Evolutionary conservation across 1,140 invertebrate species (phyloP).

Genomic region (Holcopasites calliopsidis): DNA sequence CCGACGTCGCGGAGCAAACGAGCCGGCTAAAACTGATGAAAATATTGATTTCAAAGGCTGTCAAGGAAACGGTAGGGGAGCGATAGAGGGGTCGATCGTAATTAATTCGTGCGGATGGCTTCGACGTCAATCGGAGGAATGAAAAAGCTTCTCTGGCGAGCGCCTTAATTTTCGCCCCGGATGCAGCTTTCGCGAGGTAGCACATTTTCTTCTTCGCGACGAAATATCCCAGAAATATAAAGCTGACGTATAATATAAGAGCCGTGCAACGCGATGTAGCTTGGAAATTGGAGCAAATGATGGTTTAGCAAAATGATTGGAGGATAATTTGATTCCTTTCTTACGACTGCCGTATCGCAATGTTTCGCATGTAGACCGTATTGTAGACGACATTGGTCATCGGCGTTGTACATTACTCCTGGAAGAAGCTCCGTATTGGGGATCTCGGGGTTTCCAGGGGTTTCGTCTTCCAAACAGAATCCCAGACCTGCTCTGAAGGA

Average conservation of each 20-base stretch:
- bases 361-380: constrained; percentile 47
- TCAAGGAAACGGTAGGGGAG: background rate
- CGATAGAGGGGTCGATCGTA: no score
- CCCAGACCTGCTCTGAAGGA: constrained; percentile 36
- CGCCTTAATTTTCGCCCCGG: background rate
- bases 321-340: background rate
- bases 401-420: constrained; percentile 82
- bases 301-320: background rate
- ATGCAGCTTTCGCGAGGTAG: background rate
- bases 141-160: background rate
- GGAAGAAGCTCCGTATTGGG: constrained; percentile 70
- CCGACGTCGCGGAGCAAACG: no score
- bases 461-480: constrained; percentile 40
- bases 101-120: background rate
- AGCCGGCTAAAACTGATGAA: background rate
- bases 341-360: constrained; percentile 47
- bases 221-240: constrained; percentile 29
- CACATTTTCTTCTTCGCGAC: background rate
- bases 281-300: background rate
- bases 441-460: constrained; percentile 61
- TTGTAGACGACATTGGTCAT: constrained; percentile 81
- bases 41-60: background rate
- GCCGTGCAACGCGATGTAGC: constrained; percentile 11
- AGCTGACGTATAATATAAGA: background rate
- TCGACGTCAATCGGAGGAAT: background rate